Evolutionary conservation across 2,888 invertebrate genomes (phyloP), one percentile per base, ranked within the genome.

Genomic region (Apomyelois bistriatella): DNA sequence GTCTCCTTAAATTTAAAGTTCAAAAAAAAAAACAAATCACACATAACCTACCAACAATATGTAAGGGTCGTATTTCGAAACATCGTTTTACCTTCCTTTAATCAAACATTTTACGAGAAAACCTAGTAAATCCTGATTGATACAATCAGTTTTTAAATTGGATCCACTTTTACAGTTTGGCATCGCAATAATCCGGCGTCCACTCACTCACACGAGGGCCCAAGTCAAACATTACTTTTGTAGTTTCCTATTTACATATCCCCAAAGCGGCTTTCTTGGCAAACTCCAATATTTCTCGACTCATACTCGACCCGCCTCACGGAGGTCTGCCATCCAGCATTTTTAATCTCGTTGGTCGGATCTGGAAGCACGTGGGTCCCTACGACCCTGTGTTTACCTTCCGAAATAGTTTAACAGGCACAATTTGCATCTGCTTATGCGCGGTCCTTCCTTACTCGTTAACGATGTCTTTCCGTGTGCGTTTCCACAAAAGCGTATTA

Each of bases 371-470:
- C 87, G 85, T 85, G 88, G 80, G 80, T 70, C 73, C 72, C 66
- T 73, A 68, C 66, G 60, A 70, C 84, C 80, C 88, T 76, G 67
- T 90, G 89, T 90, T 89, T 90, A 89, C 89, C 89, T 89, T 85
- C 84, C 82, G 84, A 88, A 90, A 90, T 90, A 90, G 90, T 90
- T 90, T 88, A 88, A 89, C 90, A 85, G 85, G 79, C 79, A 83
- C 90, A 86, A 90, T 90, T 90, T 90, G 88, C 90, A 90, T 90
- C 82, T 88, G 76, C 79, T 89, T 90, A 89, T 88, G 84, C 88
- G 74, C 66, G 75, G 84, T 73, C 83, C 86, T 79, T 82, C 89
- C 87, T 85, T 72, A 70, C 79, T 86, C 84, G 85, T 88, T 88
- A 89, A 82, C 85, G 82, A 79, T 79, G 75, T 80, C 76, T 68